Evolutionary conservation across 2,888 invertebrate genomes (phyloP), one percentile per base, ranked within the genome.

Genomic region (Andrena trimmerana): DNA sequence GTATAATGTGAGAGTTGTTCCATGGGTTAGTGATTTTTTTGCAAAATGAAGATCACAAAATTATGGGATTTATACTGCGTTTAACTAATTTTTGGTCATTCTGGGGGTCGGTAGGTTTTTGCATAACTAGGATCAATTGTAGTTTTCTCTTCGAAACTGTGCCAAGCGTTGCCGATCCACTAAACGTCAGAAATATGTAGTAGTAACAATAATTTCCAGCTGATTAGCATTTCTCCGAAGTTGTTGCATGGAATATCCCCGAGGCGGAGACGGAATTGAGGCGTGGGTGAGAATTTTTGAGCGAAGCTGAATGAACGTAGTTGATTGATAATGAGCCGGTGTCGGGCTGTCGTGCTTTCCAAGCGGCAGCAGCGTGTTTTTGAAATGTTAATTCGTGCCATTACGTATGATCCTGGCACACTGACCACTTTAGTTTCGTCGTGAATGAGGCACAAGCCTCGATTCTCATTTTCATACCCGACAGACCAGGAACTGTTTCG

Each of bases 331-430:
- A 86, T 69, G 76, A 65, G 71, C 60, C 27, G 70, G 62, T 68
- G 52, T 73, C 70, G 54, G 62, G 77, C 69, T 78, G 71, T 59
- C 69, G 31, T n/a, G 24, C 48, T 31, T 27, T n/a, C 42, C 54
- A 36, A 50, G 48, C 62, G 50, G n/a, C 77, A 77, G 76, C 76
- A 88, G 57, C 69, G 63, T 59, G 74, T 78, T 85, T 86, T 88
- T 76, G 59, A 73, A 81, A 87, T 76, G 79, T 82, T 80, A 85
- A 79, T 87, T 74, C 79, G 72, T 77, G 78, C 78, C 79, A 83
- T 86, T 86, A 83, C 81, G 85, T 67, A 66, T 63, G 81, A 87
- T 88, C 89, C 89, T 88, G 88, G 87, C 88, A 89, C 89, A 79
- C 72, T 86, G 84, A 76, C 81, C 81, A 73, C 69, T 62, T 83